These are phyloP conservation scores for Tenualosa thibaudeaui DNA, from an alignment of 2,797 vertebrate species.

Conservation along the genomic window DNA sequence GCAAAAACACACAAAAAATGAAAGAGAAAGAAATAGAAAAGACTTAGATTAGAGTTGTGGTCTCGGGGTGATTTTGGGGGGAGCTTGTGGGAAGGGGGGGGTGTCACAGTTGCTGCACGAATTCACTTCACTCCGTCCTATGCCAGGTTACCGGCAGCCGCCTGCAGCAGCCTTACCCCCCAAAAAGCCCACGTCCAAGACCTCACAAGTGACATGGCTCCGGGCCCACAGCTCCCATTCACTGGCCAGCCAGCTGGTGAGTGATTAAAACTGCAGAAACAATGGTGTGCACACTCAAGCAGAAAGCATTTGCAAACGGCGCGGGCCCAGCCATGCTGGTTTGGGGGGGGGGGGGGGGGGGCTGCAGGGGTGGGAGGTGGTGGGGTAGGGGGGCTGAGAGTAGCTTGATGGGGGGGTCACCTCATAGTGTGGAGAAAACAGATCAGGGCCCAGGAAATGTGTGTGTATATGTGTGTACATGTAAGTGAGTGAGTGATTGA, in stretches of 20 bases:
- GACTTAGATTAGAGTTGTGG: not conserved
- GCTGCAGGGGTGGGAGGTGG: conserved; percentile 50
- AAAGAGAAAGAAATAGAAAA: conserved; percentile 35
- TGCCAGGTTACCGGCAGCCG: conserved; percentile 42
- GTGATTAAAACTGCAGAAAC: conserved; percentile 89
- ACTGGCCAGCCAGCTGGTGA: conserved; percentile 93
- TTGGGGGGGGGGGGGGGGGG: conserved; percentile 41
- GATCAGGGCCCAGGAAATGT: conserved; percentile 53
- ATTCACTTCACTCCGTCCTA: conserved; percentile 56
- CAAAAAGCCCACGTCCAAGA: conserved; percentile 83
- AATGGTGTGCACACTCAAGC: conserved; percentile 82
- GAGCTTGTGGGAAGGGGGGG: conserved; percentile 42
- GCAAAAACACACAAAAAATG: conserved; percentile 18
- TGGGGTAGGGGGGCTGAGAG: not conserved
- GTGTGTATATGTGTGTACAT: conserved; percentile 48
- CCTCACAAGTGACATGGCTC: conserved; percentile 97
- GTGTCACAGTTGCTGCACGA: conserved; percentile 78
- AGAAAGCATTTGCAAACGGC: conserved; percentile 77
- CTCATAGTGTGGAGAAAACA: conserved; percentile 52
- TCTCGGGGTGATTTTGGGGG: not conserved
- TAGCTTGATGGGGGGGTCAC: not conserved
- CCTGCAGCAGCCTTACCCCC: conserved; percentile 71
- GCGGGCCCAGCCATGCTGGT: conserved; percentile 63
- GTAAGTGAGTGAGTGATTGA: conserved; percentile 38
- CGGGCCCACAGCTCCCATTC: conserved; percentile 88